Percentiles rank a stretch among this genome's conserved stretches.
Conservation (phyloP, 2,888 invertebrate species). For the Lochmaea capreae region DNA sequence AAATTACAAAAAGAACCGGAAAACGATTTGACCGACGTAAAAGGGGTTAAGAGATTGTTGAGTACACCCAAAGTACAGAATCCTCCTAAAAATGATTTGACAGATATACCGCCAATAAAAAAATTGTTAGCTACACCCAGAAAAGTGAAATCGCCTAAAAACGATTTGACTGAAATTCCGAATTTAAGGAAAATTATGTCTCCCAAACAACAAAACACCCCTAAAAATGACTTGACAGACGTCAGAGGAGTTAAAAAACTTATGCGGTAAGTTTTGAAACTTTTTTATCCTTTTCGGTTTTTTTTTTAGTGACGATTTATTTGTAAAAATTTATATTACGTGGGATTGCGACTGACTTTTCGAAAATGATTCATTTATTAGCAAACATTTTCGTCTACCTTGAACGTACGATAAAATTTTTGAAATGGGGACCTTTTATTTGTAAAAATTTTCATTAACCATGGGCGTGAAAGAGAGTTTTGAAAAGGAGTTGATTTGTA, state of each 20-base stretch:
- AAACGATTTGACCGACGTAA: constrained; percentile 50
- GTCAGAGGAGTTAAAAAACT: constrained; percentile 49
- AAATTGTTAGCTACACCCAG: constrained; percentile 48
- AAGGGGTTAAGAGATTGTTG: constrained; percentile 52
- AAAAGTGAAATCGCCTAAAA: constrained; percentile 43
- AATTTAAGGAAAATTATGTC: constrained; percentile 10
- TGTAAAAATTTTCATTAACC: too few relatives aligned
- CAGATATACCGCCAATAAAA: constrained; percentile 48
- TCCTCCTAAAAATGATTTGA: constrained; percentile 50
- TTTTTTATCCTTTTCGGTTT: constrained; percentile 47
- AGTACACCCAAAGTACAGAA: constrained; percentile 46
- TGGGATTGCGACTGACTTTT: too few relatives aligned
- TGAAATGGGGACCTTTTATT: too few relatives aligned
- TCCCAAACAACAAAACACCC: constrained; percentile 41
- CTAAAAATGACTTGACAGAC: constrained; percentile 43
- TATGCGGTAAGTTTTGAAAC: constrained; percentile 46
- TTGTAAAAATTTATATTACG: too few relatives aligned
- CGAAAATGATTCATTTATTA: too few relatives aligned
- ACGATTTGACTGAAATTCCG: constrained; percentile 48
- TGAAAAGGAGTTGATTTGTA: too few relatives aligned
- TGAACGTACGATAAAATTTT: too few relatives aligned
- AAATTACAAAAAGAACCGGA: constrained; percentile 46
- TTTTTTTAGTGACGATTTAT: constrained; percentile 43
- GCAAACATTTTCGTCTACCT: too few relatives aligned
- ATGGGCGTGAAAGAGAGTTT: too few relatives aligned